Conservation (phyloP, 2,797 vertebrate species). For the Halcyon smyrnensis region DNA sequence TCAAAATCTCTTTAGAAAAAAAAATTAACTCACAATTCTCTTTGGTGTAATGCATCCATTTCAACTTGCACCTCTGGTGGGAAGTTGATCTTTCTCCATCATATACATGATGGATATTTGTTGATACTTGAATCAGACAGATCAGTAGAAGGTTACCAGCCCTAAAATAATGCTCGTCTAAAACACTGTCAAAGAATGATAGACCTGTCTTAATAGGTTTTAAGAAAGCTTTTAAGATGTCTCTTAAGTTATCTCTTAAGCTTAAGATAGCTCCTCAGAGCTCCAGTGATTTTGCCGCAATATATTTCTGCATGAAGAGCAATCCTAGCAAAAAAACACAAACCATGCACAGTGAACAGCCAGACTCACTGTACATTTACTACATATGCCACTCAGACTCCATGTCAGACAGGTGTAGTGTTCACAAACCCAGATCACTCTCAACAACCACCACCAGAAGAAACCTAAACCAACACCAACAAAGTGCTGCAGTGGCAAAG, state of each 20-base stretch:
- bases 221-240: neutral
- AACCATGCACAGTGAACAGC: neutral
- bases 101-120: neutral
- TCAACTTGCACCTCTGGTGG: neutral
- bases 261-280: neutral
- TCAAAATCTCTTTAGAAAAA: neutral
- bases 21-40: neutral
- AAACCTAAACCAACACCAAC: neutral
- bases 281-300: neutral
- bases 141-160: neutral
- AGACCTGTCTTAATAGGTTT: neutral
- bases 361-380: neutral
- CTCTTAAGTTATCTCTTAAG: no score
- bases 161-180: neutral
- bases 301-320: neutral
- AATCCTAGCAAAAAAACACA: neutral
- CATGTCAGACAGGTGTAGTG: neutral
- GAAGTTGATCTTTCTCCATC: neutral
- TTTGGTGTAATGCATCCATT: neutral
- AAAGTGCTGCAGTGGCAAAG: neutral
- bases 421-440: neutral
- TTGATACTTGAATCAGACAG: neutral
- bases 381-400: neutral
- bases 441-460: neutral
- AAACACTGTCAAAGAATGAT: neutral